These are phyloP conservation scores for Trisateles emortualis DNA, from an alignment of 2,888 invertebrate genomes.

Conservation along the genomic window DNA sequence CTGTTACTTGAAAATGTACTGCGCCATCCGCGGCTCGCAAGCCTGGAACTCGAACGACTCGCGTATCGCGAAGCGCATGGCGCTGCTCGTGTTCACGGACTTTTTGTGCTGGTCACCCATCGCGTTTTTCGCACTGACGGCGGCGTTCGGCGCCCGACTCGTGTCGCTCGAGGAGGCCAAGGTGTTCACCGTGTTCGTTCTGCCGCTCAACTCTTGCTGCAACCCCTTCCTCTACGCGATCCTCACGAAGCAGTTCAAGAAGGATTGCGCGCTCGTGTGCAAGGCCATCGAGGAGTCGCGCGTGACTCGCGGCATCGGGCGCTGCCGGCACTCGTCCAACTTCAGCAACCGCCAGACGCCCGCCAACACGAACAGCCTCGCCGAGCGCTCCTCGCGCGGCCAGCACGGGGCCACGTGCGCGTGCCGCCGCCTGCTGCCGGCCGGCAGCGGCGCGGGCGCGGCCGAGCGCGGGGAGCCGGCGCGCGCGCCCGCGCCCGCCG, in stretches of 20 bases:
- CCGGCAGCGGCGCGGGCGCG: constrained; percentile 91
- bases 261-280: constrained; percentile 98
- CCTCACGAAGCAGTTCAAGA: constrained; percentile 98
- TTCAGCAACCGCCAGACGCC: constrained; percentile 96
- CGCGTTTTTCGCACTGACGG: constrained; percentile 97
- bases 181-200: constrained; percentile 97
- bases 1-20: constrained; percentile 99
- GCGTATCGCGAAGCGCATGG: constrained; percentile 98
- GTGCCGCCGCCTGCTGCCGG: constrained; percentile 90
- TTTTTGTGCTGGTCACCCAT: constrained; percentile 99
- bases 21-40: constrained; percentile 98
- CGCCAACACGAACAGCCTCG: constrained; percentile 94
- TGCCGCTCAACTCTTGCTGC: constrained; percentile 98
- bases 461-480: constrained; percentile 73
- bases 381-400: constrained; percentile 92
- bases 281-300: constrained; percentile 98
- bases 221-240: constrained; percentile 99
- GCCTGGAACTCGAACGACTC: constrained; percentile 99
- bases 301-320: constrained; percentile 94
- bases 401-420: constrained; percentile 87
- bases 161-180: constrained; percentile 98
- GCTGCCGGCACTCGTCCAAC: constrained; percentile 94
- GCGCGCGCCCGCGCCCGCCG: constrained; percentile 57
- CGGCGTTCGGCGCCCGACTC: constrained; percentile 95
- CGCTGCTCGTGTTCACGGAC: constrained; percentile 98